Percentiles rank a stretch among this genome's conserved stretches.
Conservation (phyloP, 1,140 invertebrate species). For the Ooceraea biroi region DNA sequence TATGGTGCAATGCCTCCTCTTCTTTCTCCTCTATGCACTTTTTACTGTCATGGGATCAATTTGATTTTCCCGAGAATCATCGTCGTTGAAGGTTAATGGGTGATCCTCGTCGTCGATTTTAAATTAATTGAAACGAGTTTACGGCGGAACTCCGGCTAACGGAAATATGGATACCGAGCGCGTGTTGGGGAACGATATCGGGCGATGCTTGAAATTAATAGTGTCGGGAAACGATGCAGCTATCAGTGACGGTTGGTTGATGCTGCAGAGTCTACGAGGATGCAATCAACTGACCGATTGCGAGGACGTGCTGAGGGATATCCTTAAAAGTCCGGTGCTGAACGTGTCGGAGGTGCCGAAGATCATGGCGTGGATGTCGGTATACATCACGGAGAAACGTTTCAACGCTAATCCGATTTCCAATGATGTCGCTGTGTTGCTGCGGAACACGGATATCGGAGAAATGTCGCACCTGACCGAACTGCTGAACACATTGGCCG, state of each 20-base stretch:
- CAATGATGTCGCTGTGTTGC: conserved; percentile 72
- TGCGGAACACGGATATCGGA: conserved; percentile 62
- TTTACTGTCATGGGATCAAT: conserved; percentile 58
- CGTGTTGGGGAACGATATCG: conserved; percentile 47
- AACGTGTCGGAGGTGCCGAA: conserved; percentile 75
- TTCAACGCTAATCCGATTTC: conserved; percentile 60
- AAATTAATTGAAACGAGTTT: not conserved
- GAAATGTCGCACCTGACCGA: conserved; percentile 73
- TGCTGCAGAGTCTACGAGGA: conserved; percentile 68
- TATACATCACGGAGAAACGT: conserved; percentile 65
- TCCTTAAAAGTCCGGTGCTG: conserved; percentile 56
- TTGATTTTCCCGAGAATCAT: conserved; percentile 72
- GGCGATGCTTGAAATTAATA: conserved; percentile 69
- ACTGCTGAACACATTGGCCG: conserved; percentile 69
- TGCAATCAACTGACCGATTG: conserved; percentile 41
- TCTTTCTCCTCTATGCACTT: conserved; percentile 47
- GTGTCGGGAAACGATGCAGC: conserved; percentile 67
- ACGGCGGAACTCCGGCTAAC: not conserved
- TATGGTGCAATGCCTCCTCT: conserved; percentile 19
- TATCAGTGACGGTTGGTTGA: conserved; percentile 72
- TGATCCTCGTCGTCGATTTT: conserved; percentile 25
- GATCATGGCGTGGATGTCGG: conserved; percentile 76
- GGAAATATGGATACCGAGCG: conserved; percentile 65
- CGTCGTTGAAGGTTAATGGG: conserved; percentile 68
- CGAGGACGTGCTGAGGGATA: conserved; percentile 47